These are phyloP conservation scores for Ptychodera flava DNA, from an alignment of 35 echinoderm and acorn worm species.

Conservation along the genomic window DNA sequence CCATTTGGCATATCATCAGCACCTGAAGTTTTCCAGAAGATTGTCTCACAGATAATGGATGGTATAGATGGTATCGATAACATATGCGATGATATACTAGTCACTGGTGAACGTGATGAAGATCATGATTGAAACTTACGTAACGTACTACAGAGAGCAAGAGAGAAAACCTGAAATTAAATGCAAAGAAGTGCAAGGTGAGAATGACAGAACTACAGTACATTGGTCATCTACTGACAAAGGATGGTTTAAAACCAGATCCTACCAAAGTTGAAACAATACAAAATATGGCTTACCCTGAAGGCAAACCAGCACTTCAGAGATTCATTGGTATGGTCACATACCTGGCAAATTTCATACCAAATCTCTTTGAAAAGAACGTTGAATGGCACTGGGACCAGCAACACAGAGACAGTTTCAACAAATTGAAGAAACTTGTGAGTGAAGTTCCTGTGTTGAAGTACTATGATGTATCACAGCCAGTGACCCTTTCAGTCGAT, in stretches of 20 bases:
- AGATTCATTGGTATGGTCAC: slow-evolving; percentile 37
- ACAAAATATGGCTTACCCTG: slow-evolving; percentile 24
- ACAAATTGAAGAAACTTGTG: slow-evolving; percentile 27
- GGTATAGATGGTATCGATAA: slow-evolving; percentile 35
- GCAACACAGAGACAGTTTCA: slow-evolving; percentile 28
- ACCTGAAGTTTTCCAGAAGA: slow-evolving; percentile 36
- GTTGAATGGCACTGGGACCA: slow-evolving; percentile 49
- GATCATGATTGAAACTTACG: slow-evolving; percentile 24
- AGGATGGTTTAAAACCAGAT: neutral
- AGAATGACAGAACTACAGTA: slow-evolving; percentile 11
- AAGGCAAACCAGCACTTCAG: slow-evolving; percentile 26
- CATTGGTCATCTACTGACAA: slow-evolving; percentile 17
- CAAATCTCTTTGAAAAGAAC: slow-evolving; percentile 42
- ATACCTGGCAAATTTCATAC: slow-evolving; percentile 43
- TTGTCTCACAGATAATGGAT: slow-evolving; percentile 37
- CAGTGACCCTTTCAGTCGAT: slow-evolving; percentile 19
- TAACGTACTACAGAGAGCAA: slow-evolving; percentile 13
- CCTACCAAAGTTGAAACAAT: slow-evolving; percentile 31
- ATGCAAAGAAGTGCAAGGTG: slow-evolving; percentile 34
- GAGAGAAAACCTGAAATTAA: slow-evolving; percentile 44
- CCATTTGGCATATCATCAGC: slow-evolving; percentile 56
- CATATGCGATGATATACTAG: slow-evolving; percentile 58
- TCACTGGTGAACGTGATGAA: too few species aligned
- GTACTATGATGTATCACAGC: slow-evolving; percentile 26
- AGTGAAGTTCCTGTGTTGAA: slow-evolving; percentile 6